Conservation (phyloP, 2,797 vertebrate genomes). For the Parotocinclus haroldoi region DNA sequence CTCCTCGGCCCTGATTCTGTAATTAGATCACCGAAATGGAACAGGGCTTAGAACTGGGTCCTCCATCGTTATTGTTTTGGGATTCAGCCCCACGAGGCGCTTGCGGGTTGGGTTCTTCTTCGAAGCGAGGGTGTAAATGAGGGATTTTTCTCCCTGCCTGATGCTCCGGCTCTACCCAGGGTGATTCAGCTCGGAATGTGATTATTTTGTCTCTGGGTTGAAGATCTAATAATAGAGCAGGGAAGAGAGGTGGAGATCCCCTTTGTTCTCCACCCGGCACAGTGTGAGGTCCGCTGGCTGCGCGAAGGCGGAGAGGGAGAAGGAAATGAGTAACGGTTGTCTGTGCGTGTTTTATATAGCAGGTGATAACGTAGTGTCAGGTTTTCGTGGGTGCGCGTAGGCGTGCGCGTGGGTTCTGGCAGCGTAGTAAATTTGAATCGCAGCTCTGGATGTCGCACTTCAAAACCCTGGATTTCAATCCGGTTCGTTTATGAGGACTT, state of each 20-base stretch:
- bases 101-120: no score
- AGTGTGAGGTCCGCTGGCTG: conserved; percentile 1
- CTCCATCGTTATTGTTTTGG: no score
- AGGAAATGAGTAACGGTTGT: neutral
- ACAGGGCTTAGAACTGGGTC: neutral
- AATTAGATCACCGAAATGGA: no score
- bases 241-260: conserved; percentile 66
- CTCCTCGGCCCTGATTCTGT: no score
- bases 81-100: no score
- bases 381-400: neutral
- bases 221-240: conserved; percentile 78
- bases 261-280: conserved; percentile 49
- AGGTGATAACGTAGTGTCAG: neutral
- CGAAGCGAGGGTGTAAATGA: neutral
- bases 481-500: no score
- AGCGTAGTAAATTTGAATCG: no score
- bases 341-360: conserved; percentile 5
- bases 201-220: conserved; percentile 80
- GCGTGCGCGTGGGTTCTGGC: neutral
- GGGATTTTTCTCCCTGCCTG: conserved; percentile 6
- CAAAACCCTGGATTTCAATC: no score
- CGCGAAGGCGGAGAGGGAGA: neutral
- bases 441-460: no score
- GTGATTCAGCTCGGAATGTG: conserved; percentile 74
- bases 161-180: conserved; percentile 55